These are phyloP conservation scores for Trissoscelio sp. DNA, from an alignment of 2,888 invertebrate genomes.

Conservation along the genomic window DNA sequence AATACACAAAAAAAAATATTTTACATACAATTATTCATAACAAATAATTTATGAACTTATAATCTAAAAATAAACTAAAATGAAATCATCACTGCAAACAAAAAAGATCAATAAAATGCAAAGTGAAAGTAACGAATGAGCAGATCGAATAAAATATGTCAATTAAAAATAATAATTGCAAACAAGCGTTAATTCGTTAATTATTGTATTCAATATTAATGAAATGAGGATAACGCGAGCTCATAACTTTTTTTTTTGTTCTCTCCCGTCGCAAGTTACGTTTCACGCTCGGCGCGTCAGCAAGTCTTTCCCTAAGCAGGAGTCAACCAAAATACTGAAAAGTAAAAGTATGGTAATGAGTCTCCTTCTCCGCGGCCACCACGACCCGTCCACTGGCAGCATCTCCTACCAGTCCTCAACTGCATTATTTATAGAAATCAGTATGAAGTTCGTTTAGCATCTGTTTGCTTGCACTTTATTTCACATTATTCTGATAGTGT, in stretches of 20 bases:
- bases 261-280: neutral
- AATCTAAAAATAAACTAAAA: neutral
- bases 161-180: conserved; percentile 41
- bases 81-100: neutral
- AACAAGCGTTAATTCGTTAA: conserved; percentile 18
- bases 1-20: no score
- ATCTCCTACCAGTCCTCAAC: conserved; percentile 73
- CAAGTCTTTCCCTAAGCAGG: conserved; percentile 69
- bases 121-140: conserved; percentile 35
- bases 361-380: conserved; percentile 65
- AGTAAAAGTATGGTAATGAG: conserved; percentile 74
- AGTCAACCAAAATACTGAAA: conserved; percentile 77
- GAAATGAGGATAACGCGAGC: neutral
- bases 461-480: conserved; percentile 77
- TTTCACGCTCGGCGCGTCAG: conserved; percentile 38
- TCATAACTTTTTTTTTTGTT: neutral
- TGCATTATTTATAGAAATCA: conserved; percentile 82
- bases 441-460: conserved; percentile 79
- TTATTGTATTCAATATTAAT: conserved; percentile 6
- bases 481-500: conserved; percentile 71
- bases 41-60: neutral
- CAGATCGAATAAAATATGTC: conserved; percentile 35
- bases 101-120: neutral
- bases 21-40: no score
- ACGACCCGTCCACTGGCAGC: conserved; percentile 51